Evolutionary conservation across 2,888 invertebrate genomes (phyloP).

Genomic region (Beris chalybata): DNA sequence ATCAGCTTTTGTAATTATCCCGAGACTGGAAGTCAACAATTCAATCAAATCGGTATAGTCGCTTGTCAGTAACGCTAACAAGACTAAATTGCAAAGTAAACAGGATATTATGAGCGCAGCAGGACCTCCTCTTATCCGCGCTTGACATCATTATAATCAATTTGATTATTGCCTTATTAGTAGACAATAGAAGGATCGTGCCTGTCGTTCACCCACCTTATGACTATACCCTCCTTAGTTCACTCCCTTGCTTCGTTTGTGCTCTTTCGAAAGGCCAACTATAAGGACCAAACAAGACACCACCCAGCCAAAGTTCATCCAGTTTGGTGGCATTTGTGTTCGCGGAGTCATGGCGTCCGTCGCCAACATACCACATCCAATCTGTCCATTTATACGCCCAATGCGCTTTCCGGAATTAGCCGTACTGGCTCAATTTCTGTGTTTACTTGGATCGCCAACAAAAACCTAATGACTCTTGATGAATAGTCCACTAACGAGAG

Average conservation of each 20-base stretch:
- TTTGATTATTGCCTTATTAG: slow-evolving; percentile 11
- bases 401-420: slow-evolving; percentile 11
- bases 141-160: background rate
- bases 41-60: too few species aligned
- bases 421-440: slow-evolving; percentile 41
- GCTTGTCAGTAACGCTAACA: too few species aligned
- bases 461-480: slow-evolving; percentile 42
- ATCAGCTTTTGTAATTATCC: too few species aligned
- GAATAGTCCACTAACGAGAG: slow-evolving; percentile 46
- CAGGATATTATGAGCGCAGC: background rate
- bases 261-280: background rate
- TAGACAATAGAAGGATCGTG: background rate
- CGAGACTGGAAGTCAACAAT: too few species aligned
- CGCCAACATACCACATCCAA: background rate
- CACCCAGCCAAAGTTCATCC: background rate
- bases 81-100: too few species aligned
- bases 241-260: background rate
- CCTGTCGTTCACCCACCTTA: background rate
- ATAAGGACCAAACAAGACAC: slow-evolving; percentile 15
- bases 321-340: background rate
- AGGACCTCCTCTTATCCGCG: background rate
- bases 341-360: background rate
- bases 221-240: background rate
- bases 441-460: slow-evolving; percentile 41
- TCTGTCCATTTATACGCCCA: background rate